Base-by-base conservation (phyloP, 2,797 vertebrate genomes). In the Limnodromus scolopaceus region DNA sequence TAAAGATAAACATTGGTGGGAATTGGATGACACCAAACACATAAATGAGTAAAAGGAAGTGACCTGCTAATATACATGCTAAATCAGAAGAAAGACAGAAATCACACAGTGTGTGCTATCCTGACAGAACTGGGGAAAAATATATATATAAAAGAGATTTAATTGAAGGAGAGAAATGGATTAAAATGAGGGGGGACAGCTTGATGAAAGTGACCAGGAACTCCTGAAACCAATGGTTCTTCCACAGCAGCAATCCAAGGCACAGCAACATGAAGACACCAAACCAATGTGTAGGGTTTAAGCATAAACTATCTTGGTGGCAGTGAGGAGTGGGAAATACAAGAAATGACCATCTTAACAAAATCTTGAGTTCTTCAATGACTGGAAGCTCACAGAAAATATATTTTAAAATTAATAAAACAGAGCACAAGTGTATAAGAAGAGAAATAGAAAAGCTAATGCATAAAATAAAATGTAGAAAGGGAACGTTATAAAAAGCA, bases 11-110 rank as follows among this genome's bases (percentile, higher is more conserved):
- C 11, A 5, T 28, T 13, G 19, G 55, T 87, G 43, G 58, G 70
- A 95, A 96, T 8, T 90, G 72, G 70, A 87, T 95, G 80, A 91
- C 63, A 48, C 46, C 24, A 75, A 96, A 82, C 34, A 89, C 30
- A 34, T 16, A 84, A 76, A 66, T 1, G 3, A 87, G 54, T 49
- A 79, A 87, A 91, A 96, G 90, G 84, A 88, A 94, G 84, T 76
- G 65, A 90, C 58, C 72, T 39, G 45, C 80, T 71, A 90, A 69
- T 53, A 89, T 11, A 85, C 54, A 95, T 68, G 71, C 30, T 87
- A 75, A 86, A 85, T 86, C 41, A 86, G 83, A 90, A 89, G 58
- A 70, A 58, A 79, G 53, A 66, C n/a, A 89, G 36, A 87, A 97
- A 92, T 30, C 61, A 71, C 81, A 76, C 11, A 82, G n/a, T 32